Base-by-base conservation (phyloP, 1,140 invertebrate species). In the Prorops nasuta region DNA sequence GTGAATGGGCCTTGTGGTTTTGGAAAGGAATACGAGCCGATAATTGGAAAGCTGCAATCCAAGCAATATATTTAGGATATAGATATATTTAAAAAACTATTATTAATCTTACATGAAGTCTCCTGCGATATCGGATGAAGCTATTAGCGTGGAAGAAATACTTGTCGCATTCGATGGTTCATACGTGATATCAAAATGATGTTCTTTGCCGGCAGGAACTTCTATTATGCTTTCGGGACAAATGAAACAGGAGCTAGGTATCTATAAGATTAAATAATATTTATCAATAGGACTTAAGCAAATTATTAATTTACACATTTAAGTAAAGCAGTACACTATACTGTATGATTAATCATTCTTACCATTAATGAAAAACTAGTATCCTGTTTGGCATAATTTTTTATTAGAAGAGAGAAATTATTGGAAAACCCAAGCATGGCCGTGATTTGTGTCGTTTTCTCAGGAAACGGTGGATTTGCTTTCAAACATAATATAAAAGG, bases 391-490 rank as follows among this genome's bases (percentile, higher is more conserved):
- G 61, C 51, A 14, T 36, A 9, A 44, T 67, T 68, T 10, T 21
- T 54, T 14, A 68, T 16, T 7, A 10, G 9, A 9, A 67, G 46
- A 1, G 31, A 24, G 15, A 69, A 66, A 1, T 16, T 51, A 7
- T n/a, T 19, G 2, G 18, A 32, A 32, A 14, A 14, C 36, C 55
- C 70, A 37, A 61, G 48, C 15, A 20, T 43, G 12, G 57, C 60
- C 49, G 21, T 60, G 61, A 79, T 69, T 4, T 50, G 76, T 19
- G 71, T 76, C 50, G 69, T 67, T 45, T 76, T 79, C 47, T 80
- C 78, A n/a, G 75, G 67, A 1, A 71, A 67, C 44, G 77, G 70
- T 6, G 57, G 14, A 2, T 14, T 35, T 1, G 58, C 65, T 37
- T 46, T 59, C 14, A 69, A 51, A 35, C 53, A 53, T 20, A 69